Conservation (phyloP, 2,113 vertebrate genomes). For the Erinaceus europaeus region DNA sequence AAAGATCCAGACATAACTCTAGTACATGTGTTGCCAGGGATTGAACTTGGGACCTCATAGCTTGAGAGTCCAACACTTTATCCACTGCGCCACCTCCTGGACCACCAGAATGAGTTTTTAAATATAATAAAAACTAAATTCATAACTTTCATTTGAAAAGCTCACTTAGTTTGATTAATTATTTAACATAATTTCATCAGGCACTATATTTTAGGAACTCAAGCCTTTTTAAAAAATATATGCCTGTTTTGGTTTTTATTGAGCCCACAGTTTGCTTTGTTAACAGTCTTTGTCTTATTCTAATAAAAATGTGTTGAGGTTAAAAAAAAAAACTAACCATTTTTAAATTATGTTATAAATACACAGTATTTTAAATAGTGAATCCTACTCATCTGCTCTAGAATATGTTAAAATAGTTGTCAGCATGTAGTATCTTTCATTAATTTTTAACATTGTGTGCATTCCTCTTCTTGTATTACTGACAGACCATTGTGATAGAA, state of each 20-base stretch:
- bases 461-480: background rate
- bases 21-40: too few species aligned
- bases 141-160: background rate
- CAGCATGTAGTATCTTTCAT: background rate
- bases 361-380: background rate
- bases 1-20: too few species aligned
- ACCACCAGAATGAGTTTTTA: constrained; percentile 10
- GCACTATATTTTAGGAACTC: background rate
- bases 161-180: constrained; percentile 11
- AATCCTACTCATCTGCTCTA: background rate
- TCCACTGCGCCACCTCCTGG: too few species aligned
- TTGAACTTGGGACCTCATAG: too few species aligned
- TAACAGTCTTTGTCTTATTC: background rate
- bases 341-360: constrained; percentile 46
- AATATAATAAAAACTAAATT: constrained; percentile 14
- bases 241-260: background rate
- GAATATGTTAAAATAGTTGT: background rate
- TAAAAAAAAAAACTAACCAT: background rate
- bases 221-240: background rate
- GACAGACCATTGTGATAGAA: background rate
- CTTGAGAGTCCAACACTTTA: too few species aligned
- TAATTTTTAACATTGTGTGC: background rate
- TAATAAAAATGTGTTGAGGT: constrained; percentile 12
- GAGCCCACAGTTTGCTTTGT: constrained; percentile 4
- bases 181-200: constrained; percentile 11